Evolutionary conservation across 2,797 vertebrate genomes (phyloP), one percentile per base, ranked within the genome.

Genomic region (Pseudomugil gertrudae): DNA sequence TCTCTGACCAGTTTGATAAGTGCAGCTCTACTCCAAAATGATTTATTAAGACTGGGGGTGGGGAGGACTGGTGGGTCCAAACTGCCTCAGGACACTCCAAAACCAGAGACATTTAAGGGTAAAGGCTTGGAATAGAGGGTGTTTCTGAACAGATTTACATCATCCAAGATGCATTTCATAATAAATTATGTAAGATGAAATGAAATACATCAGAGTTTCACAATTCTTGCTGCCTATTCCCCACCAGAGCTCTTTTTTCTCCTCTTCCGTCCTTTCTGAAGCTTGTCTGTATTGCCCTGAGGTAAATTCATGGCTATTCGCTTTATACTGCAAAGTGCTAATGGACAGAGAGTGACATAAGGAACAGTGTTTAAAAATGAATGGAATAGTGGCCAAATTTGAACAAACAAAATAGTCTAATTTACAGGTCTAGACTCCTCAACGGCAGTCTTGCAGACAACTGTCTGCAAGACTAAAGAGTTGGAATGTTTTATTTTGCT

Each of bases 151-250:
- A 92, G 89, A 92, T 94, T 93, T 94, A 92, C 89, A 94, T 94
- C 89, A 88, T 93, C 90, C 78, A 88, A 84, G 87, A 92, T 90
- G 90, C 89, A 90, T 93, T 93, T 93, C 79, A 70, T 85, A 88
- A 93, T 94, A 84, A 92, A 95, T 95, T 91, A 95, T 94, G 92
- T 78, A 94, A 91, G 89, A 76, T 32, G 23, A 89, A 93, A 92
- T 92, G 90, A 94, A 94, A 94, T 89, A 85, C 90, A 93, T 90
- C 82, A 79, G 84, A 86, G 83, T 91, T 89, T 85, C 72, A 51
- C 81, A 88, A 86, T 92, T 89, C 90, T 82, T 57, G 8, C 35
- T 2, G 35, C 13, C 74, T 87, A 71, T 38, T 40, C 17, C 64
- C 72, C 56, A 30, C 40, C 13, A 33, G 5, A 59, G 62, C 60